Conservation (phyloP, 2,113 vertebrate genomes). For the Alligator mississippiensis region DNA sequence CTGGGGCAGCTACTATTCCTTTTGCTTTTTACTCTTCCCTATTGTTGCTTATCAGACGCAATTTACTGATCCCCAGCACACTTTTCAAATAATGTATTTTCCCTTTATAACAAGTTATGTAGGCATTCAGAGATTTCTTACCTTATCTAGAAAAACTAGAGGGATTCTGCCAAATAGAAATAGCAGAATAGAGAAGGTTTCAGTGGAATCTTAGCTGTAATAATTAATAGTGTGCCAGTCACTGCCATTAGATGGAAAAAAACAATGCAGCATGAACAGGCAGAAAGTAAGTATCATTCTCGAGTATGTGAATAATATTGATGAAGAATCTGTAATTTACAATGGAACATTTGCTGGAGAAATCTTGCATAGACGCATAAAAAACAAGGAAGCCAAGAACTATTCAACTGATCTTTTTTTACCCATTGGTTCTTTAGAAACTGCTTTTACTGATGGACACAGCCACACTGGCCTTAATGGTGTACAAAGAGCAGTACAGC, state of each 20-base stretch:
- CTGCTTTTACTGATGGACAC: not conserved
- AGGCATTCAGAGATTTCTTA: not conserved
- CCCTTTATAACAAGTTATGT: not conserved
- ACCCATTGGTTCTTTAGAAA: not conserved
- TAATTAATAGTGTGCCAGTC: conserved; percentile 24
- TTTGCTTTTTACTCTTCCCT: not conserved
- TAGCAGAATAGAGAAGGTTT: not conserved
- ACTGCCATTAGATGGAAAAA: not conserved
- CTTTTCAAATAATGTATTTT: not conserved
- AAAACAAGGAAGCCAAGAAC: not conserved
- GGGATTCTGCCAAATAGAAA: not conserved
- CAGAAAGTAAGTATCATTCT: not conserved
- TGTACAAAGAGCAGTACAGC: not conserved
- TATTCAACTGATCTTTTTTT: not conserved
- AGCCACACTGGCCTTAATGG: not conserved
- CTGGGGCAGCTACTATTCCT: not conserved
- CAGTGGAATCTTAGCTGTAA: conserved; percentile 1
- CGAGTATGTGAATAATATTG: not conserved
- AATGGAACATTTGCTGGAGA: not conserved
- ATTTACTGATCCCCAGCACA: not conserved
- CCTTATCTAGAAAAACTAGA: not conserved
- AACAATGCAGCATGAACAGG: not conserved
- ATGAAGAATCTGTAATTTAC: not conserved
- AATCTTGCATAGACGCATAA: not conserved
- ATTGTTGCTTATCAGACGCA: not conserved